phyloP scores from a whole-genome alignment of 2,888 invertebrate genomes.

The Chrysolina haemoptera region DNA sequence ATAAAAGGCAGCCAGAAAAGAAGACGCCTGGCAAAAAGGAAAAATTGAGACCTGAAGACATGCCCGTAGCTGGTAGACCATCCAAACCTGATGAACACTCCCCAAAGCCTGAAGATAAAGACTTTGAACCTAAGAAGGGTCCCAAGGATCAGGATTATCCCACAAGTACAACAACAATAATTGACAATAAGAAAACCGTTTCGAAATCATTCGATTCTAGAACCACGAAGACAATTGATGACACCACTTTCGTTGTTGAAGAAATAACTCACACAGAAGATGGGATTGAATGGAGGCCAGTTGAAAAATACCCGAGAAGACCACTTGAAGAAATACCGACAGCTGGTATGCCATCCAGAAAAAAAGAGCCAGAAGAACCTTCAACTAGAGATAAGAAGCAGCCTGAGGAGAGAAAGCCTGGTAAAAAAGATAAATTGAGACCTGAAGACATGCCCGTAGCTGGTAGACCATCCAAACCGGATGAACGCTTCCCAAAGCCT shows the following conservation, averaged over 20 bases:
- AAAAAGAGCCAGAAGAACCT: background rate
- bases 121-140: background rate
- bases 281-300: background rate
- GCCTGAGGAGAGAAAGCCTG: conserved; percentile 16
- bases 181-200: background rate
- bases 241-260: background rate
- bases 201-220: conserved; percentile 1
- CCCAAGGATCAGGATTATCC: conserved; percentile 5
- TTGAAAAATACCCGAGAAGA: background rate
- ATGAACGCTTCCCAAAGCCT: background rate
- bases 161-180: background rate
- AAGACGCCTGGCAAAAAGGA: conserved; percentile 58
- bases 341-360: conserved; percentile 41
- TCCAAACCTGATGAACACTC: background rate
- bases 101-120: background rate
- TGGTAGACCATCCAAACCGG: conserved; percentile 42
- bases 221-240: conserved; percentile 11
- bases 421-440: conserved; percentile 68
- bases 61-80: conserved; percentile 25
- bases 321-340: conserved; percentile 33
- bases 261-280: background rate
- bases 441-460: conserved; percentile 35
- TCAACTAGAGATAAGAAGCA: background rate
- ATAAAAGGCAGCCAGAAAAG: background rate
- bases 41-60: conserved; percentile 65